Percentiles rank a stretch among this genome's conserved stretches.
phyloP scores from a whole-genome alignment of 35 echinoderm and acorn worm genomes.

The Stichopus chloronotus region DNA sequence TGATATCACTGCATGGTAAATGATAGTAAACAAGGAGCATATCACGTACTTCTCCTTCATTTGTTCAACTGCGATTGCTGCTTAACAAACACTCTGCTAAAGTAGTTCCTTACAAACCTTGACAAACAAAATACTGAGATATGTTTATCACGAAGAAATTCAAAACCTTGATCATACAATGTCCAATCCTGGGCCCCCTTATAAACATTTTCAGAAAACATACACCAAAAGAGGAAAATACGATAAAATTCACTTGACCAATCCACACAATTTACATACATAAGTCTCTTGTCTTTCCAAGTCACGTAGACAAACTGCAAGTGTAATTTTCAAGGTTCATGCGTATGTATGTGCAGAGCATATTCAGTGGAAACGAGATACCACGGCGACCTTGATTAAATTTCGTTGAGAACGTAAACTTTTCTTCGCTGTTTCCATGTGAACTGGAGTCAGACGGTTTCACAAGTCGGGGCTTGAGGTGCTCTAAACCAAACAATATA shows the following conservation, averaged over 20 bases:
- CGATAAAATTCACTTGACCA: not conserved
- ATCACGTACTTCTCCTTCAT: no score
- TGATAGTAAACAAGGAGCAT: no score
- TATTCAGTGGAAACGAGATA: not conserved
- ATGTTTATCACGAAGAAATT: no score
- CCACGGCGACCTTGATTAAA: not conserved
- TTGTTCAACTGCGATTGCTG: no score
- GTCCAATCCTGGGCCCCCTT: no score
- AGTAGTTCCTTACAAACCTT: no score
- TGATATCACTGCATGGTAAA: no score
- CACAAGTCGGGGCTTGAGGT: not conserved
- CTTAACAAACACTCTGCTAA: no score
- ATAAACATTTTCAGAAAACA: no score
- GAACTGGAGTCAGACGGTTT: not conserved
- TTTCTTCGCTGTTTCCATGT: not conserved
- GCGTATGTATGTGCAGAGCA: not conserved
- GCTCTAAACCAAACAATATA: constrained; percentile 1
- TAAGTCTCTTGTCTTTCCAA: not conserved
- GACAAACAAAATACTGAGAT: no score
- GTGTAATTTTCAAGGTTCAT: not conserved
- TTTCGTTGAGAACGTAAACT: not conserved
- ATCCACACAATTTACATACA: not conserved
- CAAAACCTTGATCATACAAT: no score
- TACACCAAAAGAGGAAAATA: no score
- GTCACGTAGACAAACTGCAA: not conserved